Evolutionary conservation across 2,888 invertebrate genomes (phyloP).

Genomic region (Odontomyia ornata): DNA sequence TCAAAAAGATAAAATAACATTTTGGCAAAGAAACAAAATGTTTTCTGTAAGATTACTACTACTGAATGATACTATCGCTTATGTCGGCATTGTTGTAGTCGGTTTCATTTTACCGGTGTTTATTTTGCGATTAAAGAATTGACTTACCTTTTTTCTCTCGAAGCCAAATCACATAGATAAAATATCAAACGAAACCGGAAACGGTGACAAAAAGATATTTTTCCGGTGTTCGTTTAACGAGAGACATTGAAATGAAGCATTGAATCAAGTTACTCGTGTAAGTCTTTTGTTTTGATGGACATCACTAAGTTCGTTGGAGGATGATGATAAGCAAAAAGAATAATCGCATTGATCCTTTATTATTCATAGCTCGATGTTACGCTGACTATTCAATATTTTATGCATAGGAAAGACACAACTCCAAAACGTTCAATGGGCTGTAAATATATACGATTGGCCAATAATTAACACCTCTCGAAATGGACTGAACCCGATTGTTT

Average conservation of each 20-base stretch:
- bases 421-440: background rate
- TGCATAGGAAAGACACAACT: too few species aligned
- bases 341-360: too few species aligned
- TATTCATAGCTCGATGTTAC: too few species aligned
- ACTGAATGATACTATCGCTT: background rate
- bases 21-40: slow-evolving; percentile 21
- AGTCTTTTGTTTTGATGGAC: slow-evolving; percentile 18
- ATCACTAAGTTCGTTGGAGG: too few species aligned
- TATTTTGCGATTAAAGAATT: slow-evolving; percentile 42
- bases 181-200: slow-evolving; percentile 26
- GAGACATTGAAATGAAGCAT: background rate
- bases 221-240: slow-evolving; percentile 24
- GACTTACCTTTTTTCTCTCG: slow-evolving; percentile 11
- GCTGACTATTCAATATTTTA: too few species aligned
- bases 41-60: slow-evolving; percentile 37
- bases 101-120: slow-evolving; percentile 32
- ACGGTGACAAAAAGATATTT: slow-evolving; percentile 2
- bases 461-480: slow-evolving; percentile 31
- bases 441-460: slow-evolving; percentile 5
- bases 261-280: slow-evolving; percentile 12
- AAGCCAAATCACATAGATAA: slow-evolving; percentile 36
- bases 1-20: background rate
- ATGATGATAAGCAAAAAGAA: too few species aligned
- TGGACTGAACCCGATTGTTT: background rate
- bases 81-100: slow-evolving; percentile 14